These are phyloP conservation scores for Leuciscus waleckii DNA, from an alignment of 2,797 vertebrate genomes.

Conservation along the genomic window DNA sequence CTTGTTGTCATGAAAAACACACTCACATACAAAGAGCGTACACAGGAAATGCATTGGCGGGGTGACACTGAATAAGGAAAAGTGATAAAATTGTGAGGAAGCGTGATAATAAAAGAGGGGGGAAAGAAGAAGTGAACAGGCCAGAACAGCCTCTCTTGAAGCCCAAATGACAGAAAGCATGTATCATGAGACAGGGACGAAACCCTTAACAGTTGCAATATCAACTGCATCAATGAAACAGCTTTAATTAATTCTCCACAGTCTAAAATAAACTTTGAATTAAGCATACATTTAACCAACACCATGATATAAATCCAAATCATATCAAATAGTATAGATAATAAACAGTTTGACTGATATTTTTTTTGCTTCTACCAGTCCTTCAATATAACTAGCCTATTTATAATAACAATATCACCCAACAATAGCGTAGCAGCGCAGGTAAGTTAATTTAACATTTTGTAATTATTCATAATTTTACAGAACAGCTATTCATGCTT, in stretches of 20 bases:
- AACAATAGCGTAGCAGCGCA: not conserved
- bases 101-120: conserved; percentile 35
- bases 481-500: not conserved
- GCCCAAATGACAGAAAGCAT: conserved; percentile 8
- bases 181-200: not conserved
- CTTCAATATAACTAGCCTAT: not conserved
- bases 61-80: conserved; percentile 6
- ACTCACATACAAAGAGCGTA: not conserved
- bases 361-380: not conserved
- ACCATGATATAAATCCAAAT: not conserved
- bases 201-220: not conserved
- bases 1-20: conserved; percentile 19
- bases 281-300: not conserved
- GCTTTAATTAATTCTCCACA: not conserved
- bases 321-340: not conserved
- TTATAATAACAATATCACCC: not conserved
- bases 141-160: too few relatives aligned
- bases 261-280: not conserved
- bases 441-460: not conserved
- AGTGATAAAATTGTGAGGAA: conserved; percentile 41
- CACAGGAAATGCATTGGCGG: not conserved
- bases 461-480: not conserved
- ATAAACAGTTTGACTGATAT: not conserved
- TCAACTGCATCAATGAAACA: not conserved
- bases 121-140: not conserved